A percentile compares a stretch with the other conserved stretches of the same genome.
Evolutionary conservation across 2,113 vertebrate genomes (phyloP).

Genomic region (Salvelinus alpinus): DNA sequence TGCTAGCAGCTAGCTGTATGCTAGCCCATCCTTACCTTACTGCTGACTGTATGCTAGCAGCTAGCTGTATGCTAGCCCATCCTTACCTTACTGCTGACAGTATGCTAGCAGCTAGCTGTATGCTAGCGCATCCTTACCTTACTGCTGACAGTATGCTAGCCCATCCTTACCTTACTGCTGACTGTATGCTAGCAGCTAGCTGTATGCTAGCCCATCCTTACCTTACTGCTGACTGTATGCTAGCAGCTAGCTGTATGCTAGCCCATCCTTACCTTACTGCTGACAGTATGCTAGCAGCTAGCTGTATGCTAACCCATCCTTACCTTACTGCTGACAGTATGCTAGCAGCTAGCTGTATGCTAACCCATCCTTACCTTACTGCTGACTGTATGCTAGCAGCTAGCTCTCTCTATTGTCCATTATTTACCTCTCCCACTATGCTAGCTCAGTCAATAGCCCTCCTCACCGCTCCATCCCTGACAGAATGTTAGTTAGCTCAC

Average conservation of each 20-base stretch:
- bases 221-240: too few species aligned
- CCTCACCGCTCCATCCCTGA: too few species aligned
- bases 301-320: too few species aligned
- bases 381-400: slow-evolving; percentile 1
- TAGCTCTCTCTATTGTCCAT: not conserved
- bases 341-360: not conserved
- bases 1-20: not conserved
- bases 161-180: too few species aligned
- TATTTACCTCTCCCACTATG: not conserved
- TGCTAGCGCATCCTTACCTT: not conserved
- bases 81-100: too few species aligned
- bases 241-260: not conserved
- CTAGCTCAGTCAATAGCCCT: not conserved
- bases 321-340: slow-evolving; percentile 2
- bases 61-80: too few species aligned
- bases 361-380: not conserved
- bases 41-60: too few species aligned
- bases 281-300: not conserved
- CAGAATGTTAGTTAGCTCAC: too few species aligned
- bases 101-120: not conserved
- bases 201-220: too few species aligned
- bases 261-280: not conserved
- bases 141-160: not conserved
- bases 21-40: too few species aligned
- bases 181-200: too few species aligned